A percentile compares a stretch with the other conserved stretches of the same genome.
Evolutionary conservation across 1,140 invertebrate genomes (phyloP).

Genomic region (Drosophila novamexicana): DNA sequence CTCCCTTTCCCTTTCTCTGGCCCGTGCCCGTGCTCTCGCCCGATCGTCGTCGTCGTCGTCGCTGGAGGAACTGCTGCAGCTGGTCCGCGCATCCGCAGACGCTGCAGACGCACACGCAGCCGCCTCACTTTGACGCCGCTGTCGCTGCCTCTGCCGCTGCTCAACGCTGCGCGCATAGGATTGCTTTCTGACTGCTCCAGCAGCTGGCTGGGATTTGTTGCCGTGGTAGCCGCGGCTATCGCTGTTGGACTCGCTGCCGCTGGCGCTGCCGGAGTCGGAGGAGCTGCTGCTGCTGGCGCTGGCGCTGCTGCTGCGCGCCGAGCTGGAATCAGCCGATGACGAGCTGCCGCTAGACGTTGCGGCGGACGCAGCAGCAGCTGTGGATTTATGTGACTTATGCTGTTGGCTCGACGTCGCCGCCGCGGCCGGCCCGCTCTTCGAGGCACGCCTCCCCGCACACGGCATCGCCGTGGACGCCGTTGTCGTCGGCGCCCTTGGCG

Average conservation of each 20-base stretch:
- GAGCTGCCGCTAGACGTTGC: constrained; percentile 74
- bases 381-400: constrained; percentile 47
- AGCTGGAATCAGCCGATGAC: constrained; percentile 77
- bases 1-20: constrained; percentile 14
- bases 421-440: constrained; percentile 63
- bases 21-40: constrained; percentile 5
- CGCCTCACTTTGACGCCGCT: constrained; percentile 77
- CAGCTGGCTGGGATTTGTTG: constrained; percentile 1
- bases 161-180: constrained; percentile 69
- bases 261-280: constrained; percentile 63
- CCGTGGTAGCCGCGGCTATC: constrained; percentile 34
- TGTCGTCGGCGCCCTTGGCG: constrained; percentile 46
- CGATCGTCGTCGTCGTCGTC: constrained; percentile 49
- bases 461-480: constrained; percentile 54
- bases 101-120: constrained; percentile 57
- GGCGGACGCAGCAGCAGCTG: constrained; percentile 58
- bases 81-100: constrained; percentile 72
- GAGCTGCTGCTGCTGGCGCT: constrained; percentile 25
- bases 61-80: constrained; percentile 84
- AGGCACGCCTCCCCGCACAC: constrained; percentile 77
- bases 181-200: constrained; percentile 56
- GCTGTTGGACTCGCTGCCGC: constrained; percentile 28
- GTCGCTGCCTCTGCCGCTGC: constrained; percentile 82
- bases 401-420: constrained; percentile 69
- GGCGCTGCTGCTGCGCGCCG: constrained; percentile 49